Base-by-base conservation (phyloP, 2,113 vertebrate species). In the Conger conger region DNA sequence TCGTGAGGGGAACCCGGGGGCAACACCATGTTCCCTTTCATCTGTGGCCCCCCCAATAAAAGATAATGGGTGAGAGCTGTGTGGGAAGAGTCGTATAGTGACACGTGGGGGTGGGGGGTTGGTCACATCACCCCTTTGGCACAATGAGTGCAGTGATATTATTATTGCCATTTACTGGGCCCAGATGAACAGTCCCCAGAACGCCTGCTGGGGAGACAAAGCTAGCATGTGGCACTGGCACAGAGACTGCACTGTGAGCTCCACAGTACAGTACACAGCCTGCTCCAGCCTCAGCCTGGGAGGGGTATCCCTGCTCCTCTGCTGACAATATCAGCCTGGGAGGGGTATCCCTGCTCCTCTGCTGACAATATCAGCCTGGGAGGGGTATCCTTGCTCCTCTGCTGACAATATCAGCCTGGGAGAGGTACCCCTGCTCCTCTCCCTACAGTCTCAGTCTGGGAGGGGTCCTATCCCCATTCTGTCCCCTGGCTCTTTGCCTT, bases 141-240 rank as follows among this genome's bases (percentile, higher is more conserved):
- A 90, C 90, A 90, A 91, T 86, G 6, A 87, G 50, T 81, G 84
- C 89, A 88, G 86, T 91, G 84, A 68, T 89, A 83, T 86, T 50
- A 83, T 86, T 50, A 77, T 85, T 37, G 86, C 81, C 23, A 83
- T 86, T 82, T 84, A 79, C 87, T 27, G 79, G 79, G 84, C 86
- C 85, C 83, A 80, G 13, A 84, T 81, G 89, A 35, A 40, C 82
- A 23, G 40, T n/a, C 82, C 42, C 79, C 82, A 77, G 38, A 38
- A 27, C 42, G 11, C 16, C 68, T 77, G 45, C 68, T 54, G 68
- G 9, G 23, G 76, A 30, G 76, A 83, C 82, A 83, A 83, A 83
- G 82, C 82, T 33, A 84, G 89, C 77, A 79, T 85, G 87, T 82
- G 79, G 84, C 3, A 45, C 80, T 82, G 79, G 84, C 4, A 45